Evolutionary conservation across 2,888 invertebrate species (phyloP).

Genomic region (Melanchra persicariae): DNA sequence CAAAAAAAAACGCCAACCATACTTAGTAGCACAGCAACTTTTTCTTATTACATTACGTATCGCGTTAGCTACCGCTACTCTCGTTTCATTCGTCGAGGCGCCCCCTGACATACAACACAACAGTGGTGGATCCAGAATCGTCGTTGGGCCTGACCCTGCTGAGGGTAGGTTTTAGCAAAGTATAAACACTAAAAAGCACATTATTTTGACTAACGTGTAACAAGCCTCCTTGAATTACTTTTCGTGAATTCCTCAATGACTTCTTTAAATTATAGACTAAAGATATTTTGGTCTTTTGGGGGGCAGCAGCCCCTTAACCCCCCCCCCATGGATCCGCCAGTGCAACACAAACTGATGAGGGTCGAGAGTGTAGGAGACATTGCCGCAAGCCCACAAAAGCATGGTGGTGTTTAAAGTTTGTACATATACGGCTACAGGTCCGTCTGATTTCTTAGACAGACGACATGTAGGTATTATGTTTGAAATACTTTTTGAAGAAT

Average conservation of each 20-base stretch:
- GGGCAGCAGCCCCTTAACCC: no score
- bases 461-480: conserved; percentile 14
- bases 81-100: conserved; percentile 48
- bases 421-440: conserved; percentile 41
- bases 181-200: no score
- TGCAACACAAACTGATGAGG: conserved; percentile 71
- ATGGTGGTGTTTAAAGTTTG: conserved; percentile 60
- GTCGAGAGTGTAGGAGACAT: conserved; percentile 71
- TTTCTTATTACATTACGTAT: conserved; percentile 50
- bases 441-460: conserved; percentile 51
- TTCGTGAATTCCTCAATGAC: no score
- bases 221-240: no score
- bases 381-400: conserved; percentile 68
- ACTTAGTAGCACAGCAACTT: conserved; percentile 24
- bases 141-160: no score
- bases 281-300: no score
- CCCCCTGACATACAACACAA: conserved; percentile 61
- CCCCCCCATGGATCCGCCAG: no score
- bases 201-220: no score
- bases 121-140: no score
- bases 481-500: conserved; percentile 11
- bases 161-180: no score
- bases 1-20: conserved; percentile 24
- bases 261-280: no score
- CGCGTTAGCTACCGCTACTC: conserved; percentile 43